phyloP scores from a whole-genome alignment of 2,888 invertebrate genomes.

The Apocheima hispidaria region DNA sequence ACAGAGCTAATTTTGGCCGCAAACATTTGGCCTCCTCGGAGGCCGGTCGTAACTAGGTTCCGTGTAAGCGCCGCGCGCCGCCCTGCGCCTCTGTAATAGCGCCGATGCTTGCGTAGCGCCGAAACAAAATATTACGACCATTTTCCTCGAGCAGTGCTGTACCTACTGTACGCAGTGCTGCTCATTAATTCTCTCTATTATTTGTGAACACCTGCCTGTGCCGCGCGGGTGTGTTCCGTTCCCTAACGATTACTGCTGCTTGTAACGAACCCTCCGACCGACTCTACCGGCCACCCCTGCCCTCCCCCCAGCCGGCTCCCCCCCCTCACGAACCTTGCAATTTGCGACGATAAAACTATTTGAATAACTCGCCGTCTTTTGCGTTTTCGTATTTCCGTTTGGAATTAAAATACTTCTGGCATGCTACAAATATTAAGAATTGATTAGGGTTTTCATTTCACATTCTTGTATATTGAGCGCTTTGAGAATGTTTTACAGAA shows the following conservation, averaged over 20 bases:
- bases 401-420: slow-evolving; percentile 39
- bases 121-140: background rate
- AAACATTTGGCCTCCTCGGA: background rate
- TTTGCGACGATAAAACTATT: slow-evolving; percentile 32
- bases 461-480: slow-evolving; percentile 17
- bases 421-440: slow-evolving; percentile 38
- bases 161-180: slow-evolving; percentile 1
- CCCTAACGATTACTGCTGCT: slow-evolving; percentile 26
- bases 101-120: background rate
- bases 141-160: background rate
- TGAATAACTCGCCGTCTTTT: slow-evolving; percentile 34
- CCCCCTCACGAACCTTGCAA: slow-evolving; percentile 13
- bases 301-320: background rate
- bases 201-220: slow-evolving; percentile 15
- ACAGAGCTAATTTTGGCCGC: background rate
- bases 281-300: background rate
- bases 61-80: background rate
- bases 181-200: slow-evolving; percentile 23
- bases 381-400: slow-evolving; percentile 34
- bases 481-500: background rate
- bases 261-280: slow-evolving; percentile 18
- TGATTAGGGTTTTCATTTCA: slow-evolving; percentile 32
- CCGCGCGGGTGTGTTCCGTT: background rate
- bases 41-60: background rate
- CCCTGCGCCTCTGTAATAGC: background rate